These are phyloP conservation scores for Pedionomus torquatus DNA, from an alignment of 2,113 vertebrate species.

Conservation along the genomic window DNA sequence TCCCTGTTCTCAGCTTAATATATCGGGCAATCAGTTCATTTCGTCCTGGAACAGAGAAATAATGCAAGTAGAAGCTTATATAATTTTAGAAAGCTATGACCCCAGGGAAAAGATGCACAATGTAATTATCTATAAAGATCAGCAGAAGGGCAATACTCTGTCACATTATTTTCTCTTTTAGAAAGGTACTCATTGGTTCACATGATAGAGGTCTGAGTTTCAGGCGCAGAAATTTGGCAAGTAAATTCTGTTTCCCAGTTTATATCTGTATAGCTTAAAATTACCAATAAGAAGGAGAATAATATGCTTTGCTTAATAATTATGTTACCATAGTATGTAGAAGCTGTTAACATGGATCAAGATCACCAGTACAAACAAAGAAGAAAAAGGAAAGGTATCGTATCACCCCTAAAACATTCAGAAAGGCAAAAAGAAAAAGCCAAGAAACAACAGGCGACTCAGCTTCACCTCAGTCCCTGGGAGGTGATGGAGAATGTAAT, in stretches of 20 bases:
- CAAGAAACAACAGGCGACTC: not conserved
- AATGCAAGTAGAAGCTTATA: not conserved
- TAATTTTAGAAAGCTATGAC: not conserved
- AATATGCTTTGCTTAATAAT: not conserved
- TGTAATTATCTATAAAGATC: not conserved
- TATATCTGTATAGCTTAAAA: not conserved
- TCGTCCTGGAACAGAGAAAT: slow-evolving; percentile 79
- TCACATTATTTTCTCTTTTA: not conserved
- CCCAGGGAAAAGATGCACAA: not conserved
- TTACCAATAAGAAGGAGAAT: not conserved
- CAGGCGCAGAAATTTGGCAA: not conserved
- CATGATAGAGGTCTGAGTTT: not conserved
- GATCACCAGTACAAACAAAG: not conserved
- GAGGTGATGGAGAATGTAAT: not conserved
- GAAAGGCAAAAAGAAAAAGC: not conserved
- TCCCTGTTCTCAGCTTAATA: slow-evolving; percentile 95
- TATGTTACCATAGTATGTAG: not conserved
- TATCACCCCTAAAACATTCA: not conserved
- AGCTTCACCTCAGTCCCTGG: not conserved
- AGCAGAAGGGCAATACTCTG: not conserved
- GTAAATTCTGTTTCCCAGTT: not conserved
- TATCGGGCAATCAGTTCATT: slow-evolving; percentile 96
- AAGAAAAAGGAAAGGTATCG: not conserved
- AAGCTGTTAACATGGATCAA: not conserved
- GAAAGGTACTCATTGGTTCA: not conserved